Percentiles rank a stretch among this genome's conserved stretches.
phyloP scores from a whole-genome alignment of 2,113 vertebrate genomes.

The Ibidorhyncha struthersii region DNA sequence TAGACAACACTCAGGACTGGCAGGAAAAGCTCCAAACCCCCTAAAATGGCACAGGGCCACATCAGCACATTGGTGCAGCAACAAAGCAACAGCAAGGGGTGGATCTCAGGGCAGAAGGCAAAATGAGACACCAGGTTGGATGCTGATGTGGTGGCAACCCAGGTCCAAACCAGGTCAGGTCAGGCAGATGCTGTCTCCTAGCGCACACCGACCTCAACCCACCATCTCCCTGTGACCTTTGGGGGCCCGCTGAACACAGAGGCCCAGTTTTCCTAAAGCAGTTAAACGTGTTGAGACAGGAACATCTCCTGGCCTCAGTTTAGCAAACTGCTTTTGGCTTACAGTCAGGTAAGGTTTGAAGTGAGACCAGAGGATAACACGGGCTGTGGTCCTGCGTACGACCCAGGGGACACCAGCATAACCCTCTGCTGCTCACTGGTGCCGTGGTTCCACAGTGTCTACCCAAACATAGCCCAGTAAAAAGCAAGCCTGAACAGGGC shows the following conservation, averaged over 20 bases:
- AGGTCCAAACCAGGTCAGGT: neutral
- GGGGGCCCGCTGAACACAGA: neutral
- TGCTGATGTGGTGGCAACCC: neutral
- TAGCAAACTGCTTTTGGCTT: neutral
- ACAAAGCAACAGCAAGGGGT: neutral
- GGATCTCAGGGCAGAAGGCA: neutral
- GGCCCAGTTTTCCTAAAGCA: neutral
- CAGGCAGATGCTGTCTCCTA: neutral
- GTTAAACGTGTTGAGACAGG: neutral
- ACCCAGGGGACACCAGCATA: neutral
- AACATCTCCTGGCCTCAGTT: neutral
- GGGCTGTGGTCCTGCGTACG: rapidly evolving
- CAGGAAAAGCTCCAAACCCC: neutral
- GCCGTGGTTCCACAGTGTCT: neutral
- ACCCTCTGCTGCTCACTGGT: neutral
- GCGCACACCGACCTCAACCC: neutral
- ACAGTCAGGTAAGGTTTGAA: neutral
- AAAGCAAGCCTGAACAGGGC: neutral
- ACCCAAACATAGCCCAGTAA: neutral
- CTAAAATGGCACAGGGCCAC: no score
- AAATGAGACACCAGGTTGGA: no score
- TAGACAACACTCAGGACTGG: no score
- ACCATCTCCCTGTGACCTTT: neutral
- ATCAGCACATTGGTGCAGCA: neutral
- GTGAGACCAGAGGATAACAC: neutral